Conservation (phyloP, 2,113 vertebrate species). For the Orientallactaga bullata region DNA sequence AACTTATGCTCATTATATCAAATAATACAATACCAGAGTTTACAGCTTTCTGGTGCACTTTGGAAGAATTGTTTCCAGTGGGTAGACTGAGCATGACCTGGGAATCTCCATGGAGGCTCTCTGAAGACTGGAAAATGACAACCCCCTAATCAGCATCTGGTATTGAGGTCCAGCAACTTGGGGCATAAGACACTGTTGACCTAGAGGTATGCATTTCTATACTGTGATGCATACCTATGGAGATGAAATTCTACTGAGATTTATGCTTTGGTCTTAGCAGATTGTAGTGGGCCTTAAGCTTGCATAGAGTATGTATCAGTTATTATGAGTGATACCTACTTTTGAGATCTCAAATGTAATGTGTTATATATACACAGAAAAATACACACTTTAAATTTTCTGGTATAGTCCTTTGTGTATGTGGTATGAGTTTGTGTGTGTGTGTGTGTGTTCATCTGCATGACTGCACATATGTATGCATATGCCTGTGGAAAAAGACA, state of each 20-base stretch:
- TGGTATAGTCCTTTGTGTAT: neutral
- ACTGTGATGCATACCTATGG: neutral
- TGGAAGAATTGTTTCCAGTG: neutral
- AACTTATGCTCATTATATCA: conserved; percentile 38
- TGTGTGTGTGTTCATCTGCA: no score
- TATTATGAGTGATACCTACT: neutral
- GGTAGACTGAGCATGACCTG: no score
- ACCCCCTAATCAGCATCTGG: no score
- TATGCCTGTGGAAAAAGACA: no score
- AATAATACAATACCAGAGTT: neutral
- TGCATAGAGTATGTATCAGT: neutral
- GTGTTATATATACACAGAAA: neutral
- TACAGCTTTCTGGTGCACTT: neutral
- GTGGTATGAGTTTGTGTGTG: no score
- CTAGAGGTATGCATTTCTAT: neutral
- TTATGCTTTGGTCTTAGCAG: neutral
- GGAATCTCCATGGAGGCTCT: no score
- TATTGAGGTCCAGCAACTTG: neutral
- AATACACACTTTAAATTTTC: neutral
- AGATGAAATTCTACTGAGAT: conserved; percentile 14
- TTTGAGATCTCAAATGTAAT: neutral
- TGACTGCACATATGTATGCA: no score
- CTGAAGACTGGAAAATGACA: neutral
- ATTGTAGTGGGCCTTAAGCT: neutral
- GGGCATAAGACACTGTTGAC: neutral